Percentiles rank a stretch among this genome's conserved stretches.
phyloP scores from a whole-genome alignment of 2,113 vertebrate species.

The Delphinapterus leucas region DNA sequence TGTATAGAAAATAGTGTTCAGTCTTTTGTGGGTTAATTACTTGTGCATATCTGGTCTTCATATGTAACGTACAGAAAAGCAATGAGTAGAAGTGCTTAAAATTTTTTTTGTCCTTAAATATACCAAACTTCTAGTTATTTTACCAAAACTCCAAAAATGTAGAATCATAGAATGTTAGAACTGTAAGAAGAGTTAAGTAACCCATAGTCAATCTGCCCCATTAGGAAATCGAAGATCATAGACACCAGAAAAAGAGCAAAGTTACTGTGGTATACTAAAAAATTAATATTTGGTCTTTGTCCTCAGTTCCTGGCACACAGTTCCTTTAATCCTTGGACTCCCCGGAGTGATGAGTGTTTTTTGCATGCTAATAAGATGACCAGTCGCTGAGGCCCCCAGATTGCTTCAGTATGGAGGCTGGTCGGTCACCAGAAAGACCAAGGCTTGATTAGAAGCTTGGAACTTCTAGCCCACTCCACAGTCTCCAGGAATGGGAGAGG shows the following conservation, averaged over 20 bases:
- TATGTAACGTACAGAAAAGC: neutral
- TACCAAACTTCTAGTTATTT: neutral
- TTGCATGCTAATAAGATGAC: neutral
- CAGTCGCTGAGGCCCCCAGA: neutral
- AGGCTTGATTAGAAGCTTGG: neutral
- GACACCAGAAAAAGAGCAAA: neutral
- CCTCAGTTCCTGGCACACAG: neutral
- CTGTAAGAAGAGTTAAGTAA: neutral
- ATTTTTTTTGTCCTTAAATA: neutral
- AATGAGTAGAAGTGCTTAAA: neutral
- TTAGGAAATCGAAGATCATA: neutral
- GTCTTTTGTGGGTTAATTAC: neutral
- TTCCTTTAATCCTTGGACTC: neutral
- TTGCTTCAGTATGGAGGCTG: neutral
- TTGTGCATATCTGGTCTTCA: neutral
- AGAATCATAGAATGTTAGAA: neutral
- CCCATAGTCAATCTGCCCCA: neutral
- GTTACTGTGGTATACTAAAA: neutral
- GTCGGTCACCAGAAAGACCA: neutral
- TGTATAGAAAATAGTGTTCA: neutral
- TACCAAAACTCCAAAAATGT: neutral
- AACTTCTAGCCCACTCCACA: neutral
- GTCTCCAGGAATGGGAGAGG: neutral
- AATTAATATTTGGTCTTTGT: neutral
- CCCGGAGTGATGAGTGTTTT: neutral